Evolutionary conservation across 2,797 vertebrate species (phyloP), one percentile per base, ranked within the genome.

Genomic region (Gymnocypris eckloni): DNA sequence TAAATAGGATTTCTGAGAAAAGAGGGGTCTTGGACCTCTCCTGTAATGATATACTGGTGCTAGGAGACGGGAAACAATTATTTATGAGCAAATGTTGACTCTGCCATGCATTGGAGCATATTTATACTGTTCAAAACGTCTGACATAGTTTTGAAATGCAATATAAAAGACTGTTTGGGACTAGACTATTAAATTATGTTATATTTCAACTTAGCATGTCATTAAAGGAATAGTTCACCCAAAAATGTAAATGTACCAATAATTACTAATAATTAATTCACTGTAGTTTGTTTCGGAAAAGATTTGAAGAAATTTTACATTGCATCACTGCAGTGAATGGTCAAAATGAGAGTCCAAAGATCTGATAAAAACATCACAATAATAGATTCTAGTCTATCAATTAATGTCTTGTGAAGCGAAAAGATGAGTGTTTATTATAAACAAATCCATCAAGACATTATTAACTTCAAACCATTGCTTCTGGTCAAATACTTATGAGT

Each of bases 1-100:
- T 85, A 91, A 90, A 91, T 91, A 91, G 86, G 81, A 64, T 45
- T 61, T 39, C 82, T 73, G 67, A 72, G 84, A 84, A 82, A 83
- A 81, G 72, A 59, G 50, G 79, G 56, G 66, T 67, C 81, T 88
- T 71, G 66, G 16, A 64, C 69, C 83, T 82, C 50, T 56, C 41
- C 66, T 83, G 64, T 86, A 73, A 69, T 83, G 84, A 77, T 76
- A 88, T 39, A 78, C 45, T 82, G 83, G 73, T 33, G 79, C 52
- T 56, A 45, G 12, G 41, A 78, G 41, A 69, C 73, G 8, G 8
- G 37, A 52, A 77, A 83, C 28, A 59, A 82, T 71, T 75, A 81
- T 86, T 87, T 82, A 70, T 64, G 75, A 54, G 25, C 48, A 84
- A 78, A 84, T 84, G 48, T 79, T 78, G 83, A 78, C 48, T 20